These are phyloP conservation scores for Petrolisthes manimaculis DNA, from an alignment of 2,888 invertebrate species.

Conservation along the genomic window DNA sequence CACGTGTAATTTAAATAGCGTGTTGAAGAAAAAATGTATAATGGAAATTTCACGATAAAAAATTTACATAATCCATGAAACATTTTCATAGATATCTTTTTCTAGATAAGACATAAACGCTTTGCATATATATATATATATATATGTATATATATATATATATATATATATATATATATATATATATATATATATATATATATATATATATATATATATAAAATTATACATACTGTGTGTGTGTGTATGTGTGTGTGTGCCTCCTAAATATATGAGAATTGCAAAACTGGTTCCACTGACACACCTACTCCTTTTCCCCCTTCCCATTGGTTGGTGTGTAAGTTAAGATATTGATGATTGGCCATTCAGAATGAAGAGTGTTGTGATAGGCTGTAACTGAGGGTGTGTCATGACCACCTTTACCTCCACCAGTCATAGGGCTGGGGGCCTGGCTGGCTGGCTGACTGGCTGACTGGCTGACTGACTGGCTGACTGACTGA, in stretches of 20 bases:
- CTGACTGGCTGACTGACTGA: background rate
- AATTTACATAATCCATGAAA: too few species aligned
- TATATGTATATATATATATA: conserved; percentile 43
- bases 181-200: conserved; percentile 32
- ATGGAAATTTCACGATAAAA: too few species aligned
- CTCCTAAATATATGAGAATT: background rate
- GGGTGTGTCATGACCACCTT: background rate
- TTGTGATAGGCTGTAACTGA: background rate
- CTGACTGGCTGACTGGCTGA: too few species aligned
- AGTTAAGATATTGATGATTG: background rate
- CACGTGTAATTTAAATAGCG: too few species aligned
- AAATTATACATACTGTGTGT: background rate
- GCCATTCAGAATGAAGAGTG: background rate
- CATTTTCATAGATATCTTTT: too few species aligned
- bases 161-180: conserved; percentile 42
- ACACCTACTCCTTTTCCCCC: background rate
- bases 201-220: conserved; percentile 38
- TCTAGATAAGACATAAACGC: background rate
- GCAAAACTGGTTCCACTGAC: background rate
- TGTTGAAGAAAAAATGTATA: too few species aligned
- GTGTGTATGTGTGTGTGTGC: conserved; percentile 3
- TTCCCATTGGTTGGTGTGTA: background rate
- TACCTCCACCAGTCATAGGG: background rate
- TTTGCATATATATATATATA: conserved; percentile 4
- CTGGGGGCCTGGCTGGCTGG: background rate